A percentile compares a stretch with the other conserved stretches of the same genome.
These are phyloP conservation scores for Nothocercus nigrocapillus DNA, from an alignment of 2,113 vertebrate genomes.

Conservation along the genomic window DNA sequence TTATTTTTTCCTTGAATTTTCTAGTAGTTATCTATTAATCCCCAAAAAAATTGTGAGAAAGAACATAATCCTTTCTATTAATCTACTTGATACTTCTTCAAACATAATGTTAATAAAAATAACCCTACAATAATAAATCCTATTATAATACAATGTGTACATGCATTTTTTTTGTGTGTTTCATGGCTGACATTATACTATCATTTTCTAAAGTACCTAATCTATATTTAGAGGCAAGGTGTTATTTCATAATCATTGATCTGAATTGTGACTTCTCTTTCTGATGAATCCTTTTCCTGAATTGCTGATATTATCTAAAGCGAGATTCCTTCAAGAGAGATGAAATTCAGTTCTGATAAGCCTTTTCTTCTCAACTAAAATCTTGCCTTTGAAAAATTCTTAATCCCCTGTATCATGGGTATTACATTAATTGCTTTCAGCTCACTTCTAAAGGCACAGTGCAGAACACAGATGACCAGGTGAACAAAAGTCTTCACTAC, in stretches of 20 bases:
- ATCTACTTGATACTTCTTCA: not conserved
- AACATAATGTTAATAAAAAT: not conserved
- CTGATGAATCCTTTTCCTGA: not conserved
- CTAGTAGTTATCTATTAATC: not conserved
- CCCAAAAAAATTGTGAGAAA: not conserved
- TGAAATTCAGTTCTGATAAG: not conserved
- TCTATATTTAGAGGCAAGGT: not conserved
- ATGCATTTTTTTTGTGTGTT: not conserved
- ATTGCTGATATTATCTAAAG: not conserved
- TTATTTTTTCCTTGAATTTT: not conserved
- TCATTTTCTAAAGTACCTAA: not conserved
- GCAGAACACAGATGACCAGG: not conserved
- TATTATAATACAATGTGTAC: not conserved
- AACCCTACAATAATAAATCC: not conserved
- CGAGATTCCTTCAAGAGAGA: fast-evolving
- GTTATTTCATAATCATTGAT: not conserved
- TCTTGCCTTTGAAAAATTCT: not conserved
- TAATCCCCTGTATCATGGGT: not conserved
- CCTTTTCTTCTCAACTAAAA: not conserved
- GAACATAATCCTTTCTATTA: not conserved
- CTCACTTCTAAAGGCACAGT: not conserved
- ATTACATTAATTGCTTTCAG: not conserved
- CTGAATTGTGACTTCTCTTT: not conserved
- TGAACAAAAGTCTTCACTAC: not conserved
- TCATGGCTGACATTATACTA: not conserved